Conservation (phyloP, 2,888 invertebrate species). For the Xylota sylvarum region DNA sequence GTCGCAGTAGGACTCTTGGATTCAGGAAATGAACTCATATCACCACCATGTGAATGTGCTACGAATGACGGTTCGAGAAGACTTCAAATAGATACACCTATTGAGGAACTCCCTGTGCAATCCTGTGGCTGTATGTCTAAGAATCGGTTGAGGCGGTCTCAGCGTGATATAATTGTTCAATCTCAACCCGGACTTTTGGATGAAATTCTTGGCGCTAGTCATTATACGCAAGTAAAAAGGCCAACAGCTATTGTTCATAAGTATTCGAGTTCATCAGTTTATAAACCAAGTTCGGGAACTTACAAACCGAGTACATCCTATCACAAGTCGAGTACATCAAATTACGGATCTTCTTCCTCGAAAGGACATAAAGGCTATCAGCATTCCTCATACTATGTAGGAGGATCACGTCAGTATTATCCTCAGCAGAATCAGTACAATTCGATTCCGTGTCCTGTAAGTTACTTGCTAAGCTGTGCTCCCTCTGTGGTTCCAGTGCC, state of each 20-base stretch:
- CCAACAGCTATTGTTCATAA: conserved; percentile 14
- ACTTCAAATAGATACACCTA: conserved; percentile 19
- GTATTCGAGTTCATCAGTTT: background rate
- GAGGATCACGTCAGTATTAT: conserved; percentile 31
- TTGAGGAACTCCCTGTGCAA: conserved; percentile 12
- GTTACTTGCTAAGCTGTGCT: conserved; percentile 81
- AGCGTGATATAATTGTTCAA: conserved; percentile 39
- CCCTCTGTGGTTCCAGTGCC: conserved; percentile 81
- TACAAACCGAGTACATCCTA: background rate
- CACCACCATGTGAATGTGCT: conserved; percentile 52
- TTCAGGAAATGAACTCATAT: background rate
- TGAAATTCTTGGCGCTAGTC: conserved; percentile 49
- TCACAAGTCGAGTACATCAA: background rate
- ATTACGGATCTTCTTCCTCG: conserved; percentile 1
- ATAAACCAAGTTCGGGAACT: conserved; percentile 15
- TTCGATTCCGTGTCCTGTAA: conserved; percentile 56
- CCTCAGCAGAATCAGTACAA: background rate
- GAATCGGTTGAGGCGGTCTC: conserved; percentile 39
- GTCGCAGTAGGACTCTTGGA: conserved; percentile 14
- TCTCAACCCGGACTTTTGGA: conserved; percentile 35
- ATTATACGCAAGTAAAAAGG: conserved; percentile 24
- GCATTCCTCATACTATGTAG: conserved; percentile 44
- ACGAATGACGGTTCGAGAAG: background rate
- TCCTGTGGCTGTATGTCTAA: conserved; percentile 45
- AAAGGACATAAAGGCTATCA: conserved; percentile 38